A percentile compares a stretch with the other conserved stretches of the same genome.
These are phyloP conservation scores for Ellobius talpinus DNA, from an alignment of 2,113 vertebrate species.

Conservation along the genomic window DNA sequence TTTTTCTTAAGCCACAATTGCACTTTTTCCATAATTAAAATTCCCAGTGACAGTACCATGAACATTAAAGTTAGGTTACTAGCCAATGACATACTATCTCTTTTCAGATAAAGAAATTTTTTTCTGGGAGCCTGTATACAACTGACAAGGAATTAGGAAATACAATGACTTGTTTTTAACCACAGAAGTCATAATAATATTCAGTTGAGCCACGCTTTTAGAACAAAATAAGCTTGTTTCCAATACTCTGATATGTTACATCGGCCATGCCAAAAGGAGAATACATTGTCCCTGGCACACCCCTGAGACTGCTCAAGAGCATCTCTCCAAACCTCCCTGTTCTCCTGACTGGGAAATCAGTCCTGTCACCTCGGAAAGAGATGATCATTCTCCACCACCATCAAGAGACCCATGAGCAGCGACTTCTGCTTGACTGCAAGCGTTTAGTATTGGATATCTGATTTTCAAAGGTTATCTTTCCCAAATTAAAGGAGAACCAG, in stretches of 20 bases:
- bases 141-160: slow-evolving; percentile 57
- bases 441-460: slow-evolving; percentile 50
- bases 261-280: slow-evolving; percentile 57
- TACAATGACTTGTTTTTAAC: slow-evolving; percentile 71
- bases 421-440: not conserved
- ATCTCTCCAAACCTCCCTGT: not conserved
- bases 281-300: slow-evolving; percentile 47
- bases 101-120: slow-evolving; percentile 42
- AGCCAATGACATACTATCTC: slow-evolving; percentile 39
- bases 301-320: not conserved
- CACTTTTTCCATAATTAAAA: slow-evolving; percentile 50
- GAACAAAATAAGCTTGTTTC: slow-evolving; percentile 65
- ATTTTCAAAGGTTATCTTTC: slow-evolving; percentile 73
- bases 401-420: not conserved
- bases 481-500: slow-evolving; percentile 60
- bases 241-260: slow-evolving; percentile 60
- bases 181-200: slow-evolving; percentile 63
- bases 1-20: slow-evolving; percentile 48
- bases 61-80: slow-evolving; percentile 54
- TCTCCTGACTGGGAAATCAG: not conserved
- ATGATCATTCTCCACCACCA: not conserved
- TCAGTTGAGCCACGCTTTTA: slow-evolving; percentile 47
- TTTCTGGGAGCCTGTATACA: slow-evolving; percentile 4
- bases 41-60: slow-evolving; percentile 34
- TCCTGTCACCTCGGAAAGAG: not conserved